Percentiles rank a stretch among this genome's conserved stretches.
These are phyloP conservation scores for Epicampocera succincta DNA, from an alignment of 2,888 invertebrate species.

Conservation along the genomic window DNA sequence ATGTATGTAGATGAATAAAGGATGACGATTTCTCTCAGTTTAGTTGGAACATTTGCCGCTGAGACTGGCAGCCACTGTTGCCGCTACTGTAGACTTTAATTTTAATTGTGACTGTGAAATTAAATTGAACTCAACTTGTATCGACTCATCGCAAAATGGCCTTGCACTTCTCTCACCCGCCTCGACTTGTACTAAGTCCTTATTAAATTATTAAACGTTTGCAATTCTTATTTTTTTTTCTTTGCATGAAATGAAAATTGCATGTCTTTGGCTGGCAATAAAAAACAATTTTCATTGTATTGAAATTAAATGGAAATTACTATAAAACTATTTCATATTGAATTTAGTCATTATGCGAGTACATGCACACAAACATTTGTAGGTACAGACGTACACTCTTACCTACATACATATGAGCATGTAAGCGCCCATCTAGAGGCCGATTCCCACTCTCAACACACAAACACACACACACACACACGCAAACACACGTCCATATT, in stretches of 20 bases:
- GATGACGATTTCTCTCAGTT: too few species aligned
- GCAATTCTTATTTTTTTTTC: background rate
- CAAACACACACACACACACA: background rate
- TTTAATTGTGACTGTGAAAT: too few species aligned
- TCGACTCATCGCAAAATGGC: too few species aligned
- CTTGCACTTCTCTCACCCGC: slow-evolving; percentile 10
- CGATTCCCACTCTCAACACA: background rate
- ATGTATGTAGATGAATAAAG: too few species aligned
- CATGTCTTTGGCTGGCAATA: slow-evolving; percentile 71
- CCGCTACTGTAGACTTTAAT: too few species aligned
- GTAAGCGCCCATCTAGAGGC: background rate
- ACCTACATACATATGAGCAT: too few species aligned
- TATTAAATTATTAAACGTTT: slow-evolving; percentile 6
- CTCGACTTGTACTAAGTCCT: background rate
- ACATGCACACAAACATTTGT: background rate
- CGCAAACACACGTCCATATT: background rate
- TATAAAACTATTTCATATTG: slow-evolving; percentile 70
- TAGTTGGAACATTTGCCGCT: too few species aligned
- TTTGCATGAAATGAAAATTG: slow-evolving; percentile 39
- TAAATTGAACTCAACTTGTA: too few species aligned
- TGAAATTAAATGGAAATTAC: slow-evolving; percentile 72
- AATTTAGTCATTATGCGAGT: slow-evolving; percentile 63
- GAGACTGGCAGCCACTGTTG: too few species aligned
- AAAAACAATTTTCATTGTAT: slow-evolving; percentile 79
- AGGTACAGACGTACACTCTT: background rate